Evolutionary conservation across 2,797 vertebrate genomes (phyloP).

Genomic region (Okamejei kenojei): DNA sequence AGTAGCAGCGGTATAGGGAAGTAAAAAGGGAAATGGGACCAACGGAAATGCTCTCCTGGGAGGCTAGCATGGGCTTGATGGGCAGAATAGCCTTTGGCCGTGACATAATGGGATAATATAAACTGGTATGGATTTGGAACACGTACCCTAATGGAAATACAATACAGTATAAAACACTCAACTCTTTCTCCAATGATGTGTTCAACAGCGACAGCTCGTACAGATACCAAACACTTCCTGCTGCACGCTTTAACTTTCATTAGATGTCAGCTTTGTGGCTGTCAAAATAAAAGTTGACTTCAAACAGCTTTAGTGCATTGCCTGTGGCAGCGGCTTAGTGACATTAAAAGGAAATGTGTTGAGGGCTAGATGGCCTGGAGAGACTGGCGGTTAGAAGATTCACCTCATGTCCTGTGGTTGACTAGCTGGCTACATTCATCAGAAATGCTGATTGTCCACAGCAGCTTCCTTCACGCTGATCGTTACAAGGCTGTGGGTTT

Average conservation of each 20-base stretch:
- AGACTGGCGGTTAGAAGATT: slow-evolving; percentile 22
- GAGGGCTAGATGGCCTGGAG: slow-evolving; percentile 18
- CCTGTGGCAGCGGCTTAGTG: slow-evolving; percentile 26
- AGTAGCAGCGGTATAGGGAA: too few relatives aligned
- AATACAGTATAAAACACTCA: background rate
- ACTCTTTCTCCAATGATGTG: background rate
- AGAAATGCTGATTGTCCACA: background rate
- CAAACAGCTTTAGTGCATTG: slow-evolving; percentile 2
- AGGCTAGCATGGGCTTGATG: too few relatives aligned
- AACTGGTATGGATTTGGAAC: background rate
- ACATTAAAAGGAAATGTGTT: slow-evolving; percentile 33
- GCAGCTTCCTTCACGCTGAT: background rate
- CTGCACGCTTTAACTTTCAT: slow-evolving; percentile 30
- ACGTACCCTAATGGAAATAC: background rate
- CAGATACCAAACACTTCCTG: slow-evolving; percentile 18
- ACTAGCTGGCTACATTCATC: background rate
- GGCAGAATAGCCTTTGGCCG: too few relatives aligned
- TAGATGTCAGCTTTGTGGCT: slow-evolving; percentile 33
- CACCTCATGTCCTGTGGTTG: slow-evolving; percentile 36
- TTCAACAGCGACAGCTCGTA: background rate
- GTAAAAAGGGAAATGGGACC: too few relatives aligned
- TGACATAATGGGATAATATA: too few relatives aligned
- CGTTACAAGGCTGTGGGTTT: background rate
- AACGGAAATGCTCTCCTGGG: too few relatives aligned
- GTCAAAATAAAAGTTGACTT: slow-evolving; percentile 1